Evolutionary conservation across 2,113 vertebrate genomes (phyloP).

Genomic region (Ifrita kowaldi): DNA sequence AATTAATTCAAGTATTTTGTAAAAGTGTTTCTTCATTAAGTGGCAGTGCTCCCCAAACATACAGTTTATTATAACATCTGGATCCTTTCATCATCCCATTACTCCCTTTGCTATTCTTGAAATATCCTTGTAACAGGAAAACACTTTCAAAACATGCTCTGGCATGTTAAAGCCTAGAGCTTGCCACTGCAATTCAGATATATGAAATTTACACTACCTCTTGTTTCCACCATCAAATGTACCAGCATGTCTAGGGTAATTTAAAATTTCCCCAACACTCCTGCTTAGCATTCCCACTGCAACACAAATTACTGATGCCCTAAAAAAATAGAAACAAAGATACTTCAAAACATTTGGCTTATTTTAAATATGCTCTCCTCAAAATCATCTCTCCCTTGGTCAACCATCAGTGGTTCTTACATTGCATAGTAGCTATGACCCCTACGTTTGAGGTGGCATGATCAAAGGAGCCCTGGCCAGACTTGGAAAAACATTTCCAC

Average conservation of each 20-base stretch:
- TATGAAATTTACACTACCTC: conserved; percentile 13
- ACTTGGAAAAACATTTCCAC: conserved; percentile 95
- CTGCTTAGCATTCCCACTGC: not conserved
- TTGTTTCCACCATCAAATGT: not conserved
- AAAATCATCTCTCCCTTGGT: conserved; percentile 51
- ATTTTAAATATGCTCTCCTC: conserved; percentile 24
- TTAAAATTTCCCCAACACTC: not conserved
- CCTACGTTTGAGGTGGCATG: conserved; percentile 75
- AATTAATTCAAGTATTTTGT: conserved; percentile 30
- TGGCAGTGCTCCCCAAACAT: not conserved
- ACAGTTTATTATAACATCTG: conserved; percentile 39
- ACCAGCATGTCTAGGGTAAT: not conserved
- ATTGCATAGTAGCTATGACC: conserved; percentile 83
- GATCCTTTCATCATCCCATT: conserved; percentile 34
- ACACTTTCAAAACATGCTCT: conserved; percentile 48
- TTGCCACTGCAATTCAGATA: not conserved
- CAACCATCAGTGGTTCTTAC: conserved; percentile 61
- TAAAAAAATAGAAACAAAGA: not conserved
- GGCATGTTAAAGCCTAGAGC: not conserved
- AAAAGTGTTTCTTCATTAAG: conserved; percentile 31
- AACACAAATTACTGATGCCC: not conserved
- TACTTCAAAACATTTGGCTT: not conserved
- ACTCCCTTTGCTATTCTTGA: conserved; percentile 40
- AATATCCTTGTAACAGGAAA: conserved; percentile 31
- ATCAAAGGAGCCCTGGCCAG: conserved; percentile 88